Base-by-base conservation (phyloP, 30 jellyfish, hydroid and myxozoan species). In the Aurelia aurita region DNA sequence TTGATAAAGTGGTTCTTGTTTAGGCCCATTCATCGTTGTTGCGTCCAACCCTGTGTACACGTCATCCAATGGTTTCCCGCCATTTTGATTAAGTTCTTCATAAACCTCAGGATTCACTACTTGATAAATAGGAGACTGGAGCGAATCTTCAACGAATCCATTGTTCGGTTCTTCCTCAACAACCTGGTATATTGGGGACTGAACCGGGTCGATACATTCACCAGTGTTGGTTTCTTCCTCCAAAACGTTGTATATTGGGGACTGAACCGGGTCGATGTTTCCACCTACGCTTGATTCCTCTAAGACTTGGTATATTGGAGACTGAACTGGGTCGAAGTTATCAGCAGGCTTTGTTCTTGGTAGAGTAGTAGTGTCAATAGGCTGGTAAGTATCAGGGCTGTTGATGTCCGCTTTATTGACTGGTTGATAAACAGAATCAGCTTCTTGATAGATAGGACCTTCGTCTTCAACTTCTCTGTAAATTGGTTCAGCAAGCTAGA, bases 41-140 rank as follows among this genome's bases (percentile, higher is more conserved):
- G 51, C 51, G 51, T 39, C 51, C 51, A 39, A 7, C 51, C 51
- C 51, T 39, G 51, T 39, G 51, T 39, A 39, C 51, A 39, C 51
- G 16, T 39, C 51, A 7, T 39, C 51, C 12, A 6, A 4, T 39
- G 51, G 51, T 39, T 39, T 39, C 51, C 51, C 2, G 16, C 51
- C 51, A 39, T 39, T 39, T 39, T 39, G 15, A 39, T 39, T 39
- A 39, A 39, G 51, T 39, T 39, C 51, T 39, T 39, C 51, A 39
- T 39, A 39, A 0, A 39, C 15, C 51, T 39, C 51, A 39, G 51
- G 51, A 39, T 39, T 39, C 51, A 39, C 51, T 39, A 39, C 51
- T 39, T 39, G 51, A 74, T 75, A 75, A 27, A 75, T 57, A 14
- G 87, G 87, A n/a, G 76, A 60, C 87, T 47, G 86, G 51, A 15